phyloP scores from a whole-genome alignment of 2,113 vertebrate genomes.

The Psettodes erumei region DNA sequence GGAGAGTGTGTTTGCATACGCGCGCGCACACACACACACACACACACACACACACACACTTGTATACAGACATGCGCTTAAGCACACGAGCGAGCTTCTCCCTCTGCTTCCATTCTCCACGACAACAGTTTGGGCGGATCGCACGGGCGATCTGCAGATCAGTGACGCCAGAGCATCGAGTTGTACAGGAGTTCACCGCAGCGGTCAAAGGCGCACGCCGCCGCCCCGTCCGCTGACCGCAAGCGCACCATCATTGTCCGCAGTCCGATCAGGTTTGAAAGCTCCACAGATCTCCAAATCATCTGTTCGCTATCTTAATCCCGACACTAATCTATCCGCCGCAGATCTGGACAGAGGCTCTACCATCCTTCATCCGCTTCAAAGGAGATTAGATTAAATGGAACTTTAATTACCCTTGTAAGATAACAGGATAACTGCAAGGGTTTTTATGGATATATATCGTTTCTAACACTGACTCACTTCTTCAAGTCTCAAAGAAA shows the following conservation, averaged over 20 bases:
- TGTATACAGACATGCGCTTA: background rate
- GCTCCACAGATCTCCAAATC: slow-evolving; percentile 1
- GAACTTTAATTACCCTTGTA: background rate
- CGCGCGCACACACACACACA: background rate
- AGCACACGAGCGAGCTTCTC: background rate
- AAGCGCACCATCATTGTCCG: slow-evolving; percentile 4
- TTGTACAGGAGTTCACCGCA: slow-evolving; percentile 1
- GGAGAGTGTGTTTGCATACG: slow-evolving; percentile 14
- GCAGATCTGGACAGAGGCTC: background rate
- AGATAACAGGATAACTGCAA: background rate
- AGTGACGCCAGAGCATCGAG: background rate
- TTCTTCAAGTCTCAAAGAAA: too few species aligned
- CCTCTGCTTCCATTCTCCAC: slow-evolving; percentile 3
- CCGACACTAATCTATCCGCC: too few species aligned
- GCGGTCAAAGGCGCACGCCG: background rate
- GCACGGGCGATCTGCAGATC: slow-evolving; percentile 13
- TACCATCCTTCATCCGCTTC: background rate
- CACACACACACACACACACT: background rate
- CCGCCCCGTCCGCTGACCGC: slow-evolving; percentile 10
- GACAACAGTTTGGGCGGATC: slow-evolving; percentile 32
- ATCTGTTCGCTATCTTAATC: background rate
- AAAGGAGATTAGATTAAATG: background rate
- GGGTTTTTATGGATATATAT: background rate
- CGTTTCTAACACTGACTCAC: too few species aligned
- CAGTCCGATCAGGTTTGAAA: background rate